Percentiles rank a stretch among this genome's conserved stretches.
Evolutionary conservation across 2,113 vertebrate genomes (phyloP).

Genomic region (Calyptomena viridis): DNA sequence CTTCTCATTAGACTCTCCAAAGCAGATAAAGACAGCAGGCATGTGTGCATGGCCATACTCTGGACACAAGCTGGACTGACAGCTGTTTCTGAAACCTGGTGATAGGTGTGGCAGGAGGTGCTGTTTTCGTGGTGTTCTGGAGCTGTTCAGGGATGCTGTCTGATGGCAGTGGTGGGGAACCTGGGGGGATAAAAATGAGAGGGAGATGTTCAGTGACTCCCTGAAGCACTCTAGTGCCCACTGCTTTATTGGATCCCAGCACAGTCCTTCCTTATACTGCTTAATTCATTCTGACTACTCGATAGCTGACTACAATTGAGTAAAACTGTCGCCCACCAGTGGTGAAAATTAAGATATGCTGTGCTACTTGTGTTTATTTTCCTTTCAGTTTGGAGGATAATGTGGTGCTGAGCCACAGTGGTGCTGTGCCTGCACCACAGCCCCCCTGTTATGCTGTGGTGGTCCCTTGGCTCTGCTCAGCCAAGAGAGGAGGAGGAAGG

Average conservation of each 20-base stretch:
- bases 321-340: conserved; percentile 18
- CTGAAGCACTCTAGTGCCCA: background rate
- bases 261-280: background rate
- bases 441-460: fast-evolving
- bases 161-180: background rate
- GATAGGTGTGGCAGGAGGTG: background rate
- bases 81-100: background rate
- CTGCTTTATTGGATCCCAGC: background rate
- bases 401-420: background rate
- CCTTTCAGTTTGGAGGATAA: background rate
- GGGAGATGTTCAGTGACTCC: background rate
- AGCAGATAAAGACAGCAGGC: background rate
- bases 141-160: background rate
- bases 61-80: background rate
- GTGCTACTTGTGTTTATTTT: background rate
- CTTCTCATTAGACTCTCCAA: background rate
- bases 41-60: background rate
- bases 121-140: background rate
- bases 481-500: fast-evolving
- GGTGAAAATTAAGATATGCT: conserved; percentile 16
- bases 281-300: conserved; percentile 37
- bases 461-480: background rate
- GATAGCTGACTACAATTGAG: conserved; percentile 23
- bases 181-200: background rate
- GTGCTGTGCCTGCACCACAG: background rate